Percentiles rank a stretch among this genome's conserved stretches.
Evolutionary conservation across 1,140 invertebrate species (phyloP).

Genomic region (Polypedilum pembai): DNA sequence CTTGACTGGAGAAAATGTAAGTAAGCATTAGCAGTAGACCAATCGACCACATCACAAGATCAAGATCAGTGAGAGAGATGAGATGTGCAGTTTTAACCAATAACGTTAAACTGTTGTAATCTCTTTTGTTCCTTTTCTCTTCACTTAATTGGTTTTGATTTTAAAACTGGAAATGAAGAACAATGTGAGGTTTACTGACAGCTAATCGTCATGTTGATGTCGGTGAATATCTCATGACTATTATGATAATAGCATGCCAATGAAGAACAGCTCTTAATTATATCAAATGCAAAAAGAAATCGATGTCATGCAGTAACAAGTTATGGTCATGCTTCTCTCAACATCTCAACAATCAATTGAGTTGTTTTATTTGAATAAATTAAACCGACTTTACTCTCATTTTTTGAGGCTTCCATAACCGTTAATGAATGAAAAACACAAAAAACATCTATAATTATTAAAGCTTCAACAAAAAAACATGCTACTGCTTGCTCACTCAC

Average conservation of each 20-base stretch:
- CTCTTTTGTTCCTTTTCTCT: not conserved
- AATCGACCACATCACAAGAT: not conserved
- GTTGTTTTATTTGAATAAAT: not conserved
- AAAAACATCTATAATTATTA: not conserved
- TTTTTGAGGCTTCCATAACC: not conserved
- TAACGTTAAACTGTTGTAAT: conserved; percentile 1
- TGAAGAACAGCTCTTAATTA: too few species aligned
- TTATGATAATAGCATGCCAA: too few species aligned
- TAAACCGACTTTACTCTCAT: not conserved
- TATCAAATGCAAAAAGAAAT: too few species aligned
- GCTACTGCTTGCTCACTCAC: not conserved
- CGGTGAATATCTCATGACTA: too few species aligned
- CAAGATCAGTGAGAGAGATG: not conserved
- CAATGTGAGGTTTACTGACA: conserved; percentile 17
- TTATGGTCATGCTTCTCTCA: not conserved
- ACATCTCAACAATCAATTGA: not conserved
- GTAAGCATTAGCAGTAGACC: not conserved
- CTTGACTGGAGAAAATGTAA: not conserved
- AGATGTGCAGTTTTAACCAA: conserved; percentile 5
- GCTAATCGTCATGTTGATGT: not conserved
- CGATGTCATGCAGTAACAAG: too few species aligned
- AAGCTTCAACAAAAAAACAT: not conserved
- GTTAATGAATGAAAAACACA: not conserved
- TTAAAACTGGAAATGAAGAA: not conserved
- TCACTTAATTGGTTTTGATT: not conserved